phyloP scores from a whole-genome alignment of 2,113 vertebrate species.

The Gavia stellata region DNA sequence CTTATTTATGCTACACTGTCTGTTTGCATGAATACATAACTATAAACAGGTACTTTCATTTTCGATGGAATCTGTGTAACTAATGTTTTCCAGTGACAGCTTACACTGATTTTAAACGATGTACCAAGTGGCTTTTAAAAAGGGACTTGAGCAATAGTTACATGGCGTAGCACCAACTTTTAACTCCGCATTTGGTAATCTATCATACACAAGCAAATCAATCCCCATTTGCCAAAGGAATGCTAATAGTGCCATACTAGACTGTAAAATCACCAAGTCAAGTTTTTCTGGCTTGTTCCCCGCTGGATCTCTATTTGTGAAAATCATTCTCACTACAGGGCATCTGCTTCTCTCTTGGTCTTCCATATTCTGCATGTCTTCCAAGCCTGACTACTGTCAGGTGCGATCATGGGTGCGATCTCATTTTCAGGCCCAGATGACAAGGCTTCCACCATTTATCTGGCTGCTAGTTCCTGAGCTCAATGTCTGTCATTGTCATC shows the following conservation, averaged over 20 bases:
- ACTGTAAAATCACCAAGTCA: not conserved
- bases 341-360: not conserved
- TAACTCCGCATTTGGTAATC: not conserved
- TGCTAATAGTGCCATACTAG: not conserved
- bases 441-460: not conserved
- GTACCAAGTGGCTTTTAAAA: slow-evolving; percentile 48
- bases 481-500: not conserved
- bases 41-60: slow-evolving; percentile 58
- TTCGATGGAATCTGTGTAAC: slow-evolving; percentile 18
- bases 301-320: not conserved
- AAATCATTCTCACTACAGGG: not conserved
- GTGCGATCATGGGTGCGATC: not conserved
- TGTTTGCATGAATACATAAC: slow-evolving; percentile 47
- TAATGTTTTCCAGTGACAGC: slow-evolving; percentile 23
- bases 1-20: slow-evolving; percentile 36
- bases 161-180: slow-evolving; percentile 19
- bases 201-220: not conserved
- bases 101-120: slow-evolving; percentile 17
- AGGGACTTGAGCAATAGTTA: not conserved
- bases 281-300: not conserved
- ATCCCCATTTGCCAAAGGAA: not conserved
- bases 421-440: not conserved
- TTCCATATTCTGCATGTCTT: not conserved
- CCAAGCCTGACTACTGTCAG: not conserved
- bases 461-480: not conserved